A percentile compares a stretch with the other conserved stretches of the same genome.
Conservation (phyloP, 1,140 invertebrate genomes). For the Globodera ellingtonae region DNA sequence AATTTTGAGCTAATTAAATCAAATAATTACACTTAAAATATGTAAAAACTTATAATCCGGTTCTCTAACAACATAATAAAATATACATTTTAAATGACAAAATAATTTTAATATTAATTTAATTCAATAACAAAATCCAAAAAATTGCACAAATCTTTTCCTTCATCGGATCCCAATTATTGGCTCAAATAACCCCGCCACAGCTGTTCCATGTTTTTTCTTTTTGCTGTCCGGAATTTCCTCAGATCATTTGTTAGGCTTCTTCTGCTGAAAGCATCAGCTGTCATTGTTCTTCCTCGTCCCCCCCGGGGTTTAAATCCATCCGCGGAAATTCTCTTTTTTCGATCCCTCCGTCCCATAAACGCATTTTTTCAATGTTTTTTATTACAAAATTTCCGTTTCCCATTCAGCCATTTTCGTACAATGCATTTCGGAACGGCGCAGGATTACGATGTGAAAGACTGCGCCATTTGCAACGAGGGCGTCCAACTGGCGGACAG, state of each 20-base stretch:
- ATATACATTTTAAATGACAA: too few species aligned
- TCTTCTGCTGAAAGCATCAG: background rate
- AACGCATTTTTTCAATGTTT: background rate
- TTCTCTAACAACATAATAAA: too few species aligned
- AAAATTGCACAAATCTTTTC: too few species aligned
- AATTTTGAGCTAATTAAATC: too few species aligned
- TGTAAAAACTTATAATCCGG: too few species aligned
- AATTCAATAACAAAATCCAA: too few species aligned
- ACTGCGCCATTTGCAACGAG: conserved; percentile 28
- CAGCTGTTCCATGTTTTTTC: background rate
- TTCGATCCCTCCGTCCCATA: background rate
- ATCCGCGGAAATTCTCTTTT: background rate
- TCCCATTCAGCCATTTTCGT: background rate
- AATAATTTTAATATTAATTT: too few species aligned
- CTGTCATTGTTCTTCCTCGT: background rate
- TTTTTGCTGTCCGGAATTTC: background rate
- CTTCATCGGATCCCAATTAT: too few species aligned
- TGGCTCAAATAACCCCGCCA: background rate
- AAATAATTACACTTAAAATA: too few species aligned
- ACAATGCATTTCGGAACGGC: conserved; percentile 12
- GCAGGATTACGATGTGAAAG: conserved; percentile 20
- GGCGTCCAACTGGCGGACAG: conserved; percentile 13
- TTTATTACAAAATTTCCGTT: background rate
- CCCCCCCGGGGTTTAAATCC: background rate
- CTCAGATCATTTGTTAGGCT: background rate